Conservation (phyloP, 1,140 invertebrate genomes). For the Adelges cooleyi region DNA sequence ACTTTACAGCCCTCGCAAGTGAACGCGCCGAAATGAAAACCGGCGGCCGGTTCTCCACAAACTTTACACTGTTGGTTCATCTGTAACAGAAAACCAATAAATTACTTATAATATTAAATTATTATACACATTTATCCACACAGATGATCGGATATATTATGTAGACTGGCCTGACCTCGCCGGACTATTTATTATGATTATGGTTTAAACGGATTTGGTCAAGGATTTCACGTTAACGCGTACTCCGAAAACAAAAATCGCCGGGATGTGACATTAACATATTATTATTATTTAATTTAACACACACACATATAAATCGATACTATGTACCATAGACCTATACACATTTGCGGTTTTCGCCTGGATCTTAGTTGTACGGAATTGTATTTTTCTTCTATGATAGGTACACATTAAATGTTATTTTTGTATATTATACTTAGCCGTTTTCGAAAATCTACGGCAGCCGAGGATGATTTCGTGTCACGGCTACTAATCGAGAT, state of each 20-base stretch:
- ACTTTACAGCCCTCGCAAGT: slow-evolving; percentile 97
- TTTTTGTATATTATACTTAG: too few relatives aligned
- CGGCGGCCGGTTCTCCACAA: slow-evolving; percentile 86
- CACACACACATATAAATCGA: too few relatives aligned
- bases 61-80: slow-evolving; percentile 93
- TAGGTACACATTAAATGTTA: too few relatives aligned
- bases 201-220: not conserved
- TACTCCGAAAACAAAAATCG: not conserved
- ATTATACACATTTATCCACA: too few relatives aligned
- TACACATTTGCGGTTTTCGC: too few relatives aligned
- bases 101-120: not conserved
- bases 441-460: too few relatives aligned
- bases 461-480: not conserved
- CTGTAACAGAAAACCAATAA: slow-evolving; percentile 47
- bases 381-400: too few relatives aligned
- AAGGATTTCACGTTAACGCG: not conserved
- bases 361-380: too few relatives aligned
- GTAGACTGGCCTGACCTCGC: not conserved
- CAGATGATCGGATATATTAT: not conserved
- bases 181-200: not conserved
- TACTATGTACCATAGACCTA: too few relatives aligned
- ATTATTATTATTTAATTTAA: not conserved
- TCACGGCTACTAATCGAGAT: slow-evolving; percentile 22
- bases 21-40: slow-evolving; percentile 92
- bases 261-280: slow-evolving; percentile 2